Evolutionary conservation across 2,888 invertebrate species (phyloP), one percentile per base, ranked within the genome.

Genomic region (Drosophila rellima): DNA sequence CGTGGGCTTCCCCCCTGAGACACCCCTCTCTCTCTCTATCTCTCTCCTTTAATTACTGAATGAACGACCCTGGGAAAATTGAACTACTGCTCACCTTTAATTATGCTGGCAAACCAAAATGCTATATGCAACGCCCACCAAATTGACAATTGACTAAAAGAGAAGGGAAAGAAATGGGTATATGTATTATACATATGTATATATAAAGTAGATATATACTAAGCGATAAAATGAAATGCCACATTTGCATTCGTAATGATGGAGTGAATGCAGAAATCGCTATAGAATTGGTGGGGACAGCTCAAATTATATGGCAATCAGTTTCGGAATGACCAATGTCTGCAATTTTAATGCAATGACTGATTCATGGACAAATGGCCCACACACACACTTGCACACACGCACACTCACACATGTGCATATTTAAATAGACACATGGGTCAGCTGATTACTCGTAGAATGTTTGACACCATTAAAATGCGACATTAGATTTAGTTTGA

Each of bases 291-390:
- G 52, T 64, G 79, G 60, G 69, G 79, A 70, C 76, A 64, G 70
- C 51, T 64, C 57, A 76, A 84, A 82, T 84, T 84, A 79, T 84
- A 84, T 79, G 55, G 77, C 68, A 84, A 82, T 84, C 80, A 74
- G 77, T 60, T 59, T 35, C 48, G 26, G 15, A 70, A 59, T 59
- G 70, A 44, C 26, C 57, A 50, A 50, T 61, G 51, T 47, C 63
- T 63, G 71, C 68, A 65, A 67, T 76, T 76, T 71, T 20, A 71
- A 68, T 75, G 56, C 52, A 33, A 51, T 61, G 37, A 57, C 42
- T 70, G 75, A 70, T 48, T 75, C 75, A 63, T 70, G 56, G 26
- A 18, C 39, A 42, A 47, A 50, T 50, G 48, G 50, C 69, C 50
- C 35, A 50, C 63, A 52, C 33, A 56, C 54, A 50, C 40, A 42